Base-by-base conservation (phyloP, 2,797 vertebrate species). In the Lacerta agilis region DNA sequence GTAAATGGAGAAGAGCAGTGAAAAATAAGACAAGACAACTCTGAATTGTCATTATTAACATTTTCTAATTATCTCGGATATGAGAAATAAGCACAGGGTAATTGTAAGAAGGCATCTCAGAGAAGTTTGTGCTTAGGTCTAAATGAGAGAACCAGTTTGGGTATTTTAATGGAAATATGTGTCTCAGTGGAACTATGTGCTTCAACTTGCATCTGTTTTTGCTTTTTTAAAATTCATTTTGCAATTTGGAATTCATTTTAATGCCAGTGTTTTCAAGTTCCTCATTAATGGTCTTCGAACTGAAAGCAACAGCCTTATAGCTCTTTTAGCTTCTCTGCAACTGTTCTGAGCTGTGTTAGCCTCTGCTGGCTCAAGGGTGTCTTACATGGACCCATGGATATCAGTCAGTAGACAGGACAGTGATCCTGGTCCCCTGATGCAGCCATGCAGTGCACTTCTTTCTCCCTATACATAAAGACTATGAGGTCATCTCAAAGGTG, bases 21-120 rank as follows among this genome's bases (percentile, higher is more conserved):
- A 88, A 92, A 93, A 94, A 92, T 41, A 93, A 88, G 29, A 88
- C 86, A 84, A 90, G 79, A 90, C 20, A 90, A 71, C 58, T 83
- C 25, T 87, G 86, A 86, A 8, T 91, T 93, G 25, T 92, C 83
- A 83, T 88, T 92, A 90, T 85, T 93, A 90, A 61, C 66, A 84
- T 91, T 93, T 88, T 82, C 61, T 89, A 61, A 79, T 85, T 0
- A 6, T 90, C n/a, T 90, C 77, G 82, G 6, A 38, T 83, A 3
- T 87, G 76, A 86, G 61, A 89, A 90, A 86, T 87, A 67, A 81
- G 86, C 38, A 3, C 86, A 83, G 20, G 66, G 36, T 90, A 87
- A 84, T 89, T 86, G 17, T 87, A 76, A 86, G 33, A 87, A 85
- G 27, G 29, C 86, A 64, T 86, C n/a, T 89, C 84, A 77, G 55